phyloP scores from a whole-genome alignment of 2,888 invertebrate genomes.

The Timandra comae region DNA sequence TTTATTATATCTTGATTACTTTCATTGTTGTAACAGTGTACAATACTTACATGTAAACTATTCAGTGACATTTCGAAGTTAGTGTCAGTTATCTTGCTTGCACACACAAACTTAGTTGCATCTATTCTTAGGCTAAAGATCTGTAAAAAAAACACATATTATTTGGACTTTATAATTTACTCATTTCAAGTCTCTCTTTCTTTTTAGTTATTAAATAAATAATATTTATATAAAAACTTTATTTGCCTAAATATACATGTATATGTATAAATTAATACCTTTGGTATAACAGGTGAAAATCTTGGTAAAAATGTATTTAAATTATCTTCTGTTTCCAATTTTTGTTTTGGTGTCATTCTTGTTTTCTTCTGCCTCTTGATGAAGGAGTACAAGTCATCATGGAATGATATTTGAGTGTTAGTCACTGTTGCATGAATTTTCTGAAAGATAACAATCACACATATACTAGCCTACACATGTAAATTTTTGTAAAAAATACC shows the following conservation, averaged over 20 bases:
- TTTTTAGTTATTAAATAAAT: too few species aligned
- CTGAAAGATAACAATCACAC: slow-evolving; percentile 49
- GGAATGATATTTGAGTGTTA: slow-evolving; percentile 74
- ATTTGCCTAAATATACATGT: too few species aligned
- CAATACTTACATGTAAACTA: slow-evolving; percentile 76
- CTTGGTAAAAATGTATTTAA: slow-evolving; percentile 74
- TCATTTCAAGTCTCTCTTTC: too few species aligned
- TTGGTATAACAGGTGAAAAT: slow-evolving; percentile 87
- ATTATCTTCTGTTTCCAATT: slow-evolving; percentile 35
- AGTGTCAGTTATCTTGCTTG: slow-evolving; percentile 81
- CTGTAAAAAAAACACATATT: slow-evolving; percentile 55
- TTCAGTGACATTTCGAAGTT: slow-evolving; percentile 83
- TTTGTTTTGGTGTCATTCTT: slow-evolving; percentile 19
- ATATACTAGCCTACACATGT: too few species aligned
- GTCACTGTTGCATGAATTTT: slow-evolving; percentile 80
- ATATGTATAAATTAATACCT: too few species aligned
- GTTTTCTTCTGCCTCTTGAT: slow-evolving; percentile 54
- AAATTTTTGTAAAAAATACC: too few species aligned
- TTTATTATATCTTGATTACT: too few species aligned
- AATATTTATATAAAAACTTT: too few species aligned
- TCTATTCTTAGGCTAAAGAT: slow-evolving; percentile 85
- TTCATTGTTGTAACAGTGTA: neutral
- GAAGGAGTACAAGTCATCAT: slow-evolving; percentile 76
- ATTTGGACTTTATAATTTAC: too few species aligned
- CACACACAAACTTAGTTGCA: slow-evolving; percentile 81